These are phyloP conservation scores for Carpatolechia fugitivella DNA, from an alignment of 2,888 invertebrate genomes.

Conservation along the genomic window DNA sequence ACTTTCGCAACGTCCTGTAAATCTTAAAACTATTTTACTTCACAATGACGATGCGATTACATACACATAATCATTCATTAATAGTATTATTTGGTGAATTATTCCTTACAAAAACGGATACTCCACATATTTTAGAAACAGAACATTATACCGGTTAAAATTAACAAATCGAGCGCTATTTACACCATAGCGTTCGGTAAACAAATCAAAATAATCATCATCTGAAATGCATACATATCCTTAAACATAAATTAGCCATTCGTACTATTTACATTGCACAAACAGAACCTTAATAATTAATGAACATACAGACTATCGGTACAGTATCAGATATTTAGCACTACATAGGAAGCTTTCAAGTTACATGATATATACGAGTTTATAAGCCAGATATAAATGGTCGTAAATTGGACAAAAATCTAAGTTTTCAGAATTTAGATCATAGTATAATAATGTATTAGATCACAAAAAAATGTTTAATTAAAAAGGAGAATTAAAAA, in stretches of 20 bases:
- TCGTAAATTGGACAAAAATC: background rate
- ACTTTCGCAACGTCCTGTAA: slow-evolving; percentile 21
- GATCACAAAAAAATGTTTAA: too few relatives aligned
- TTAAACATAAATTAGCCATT: slow-evolving; percentile 15
- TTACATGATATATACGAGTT: slow-evolving; percentile 32
- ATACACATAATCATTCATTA: slow-evolving; percentile 45
- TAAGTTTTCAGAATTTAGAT: too few relatives aligned
- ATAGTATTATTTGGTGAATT: slow-evolving; percentile 65
- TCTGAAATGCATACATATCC: slow-evolving; percentile 10
- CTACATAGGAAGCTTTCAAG: slow-evolving; percentile 53
- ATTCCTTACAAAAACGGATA: slow-evolving; percentile 33
- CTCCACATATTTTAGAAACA: slow-evolving; percentile 18
- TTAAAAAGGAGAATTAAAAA: too few relatives aligned
- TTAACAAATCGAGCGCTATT: background rate
- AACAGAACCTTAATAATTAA: slow-evolving; percentile 29
- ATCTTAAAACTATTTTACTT: slow-evolving; percentile 40
- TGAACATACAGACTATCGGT: slow-evolving; percentile 16
- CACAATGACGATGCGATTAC: slow-evolving; percentile 52
- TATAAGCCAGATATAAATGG: slow-evolving; percentile 3
- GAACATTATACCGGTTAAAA: background rate
- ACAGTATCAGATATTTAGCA: slow-evolving; percentile 41
- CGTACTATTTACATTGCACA: slow-evolving; percentile 56
- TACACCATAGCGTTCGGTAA: slow-evolving; percentile 15
- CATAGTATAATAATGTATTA: too few relatives aligned
- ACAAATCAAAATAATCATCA: slow-evolving; percentile 6